Evolutionary conservation across 2,113 vertebrate genomes (phyloP), one percentile per base, ranked within the genome.

Genomic region (Ciconia maguari): DNA sequence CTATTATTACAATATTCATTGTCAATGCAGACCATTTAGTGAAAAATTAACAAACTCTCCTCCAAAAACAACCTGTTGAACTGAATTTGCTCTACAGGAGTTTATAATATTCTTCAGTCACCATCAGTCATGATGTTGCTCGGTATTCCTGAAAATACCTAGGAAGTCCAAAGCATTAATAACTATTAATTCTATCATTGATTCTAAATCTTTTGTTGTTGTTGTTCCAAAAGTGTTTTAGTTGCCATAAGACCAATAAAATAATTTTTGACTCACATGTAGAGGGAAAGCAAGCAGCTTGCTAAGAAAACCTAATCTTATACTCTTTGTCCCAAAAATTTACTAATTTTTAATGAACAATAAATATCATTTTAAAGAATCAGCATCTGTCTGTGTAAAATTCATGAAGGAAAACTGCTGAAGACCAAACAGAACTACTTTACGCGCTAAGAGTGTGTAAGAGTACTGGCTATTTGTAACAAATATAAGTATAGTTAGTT

Each of bases 11-110:
- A 83, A n/a, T 44, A 74, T 16, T 74, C 26, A 38, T 26, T 34
- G 46, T 48, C 61, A 93, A 21, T 0, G 0, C 49, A 83, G 41
- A 57, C 7, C 16, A 46, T 55, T 83, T 68, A 81, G 29, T 75
- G 52, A 96, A 87, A 89, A 92, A 93, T 44, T 69, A 93, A 86
- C 34, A 83, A 90, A 77, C 3, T 7, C 16, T 93, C 36, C 58
- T 76, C 49, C 49, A 60, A 52, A 76, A 85, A 72, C 46, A 44
- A 68, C 29, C 41, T 58, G 11, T 41, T 75, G 22, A 86, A 61
- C 32, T 66, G 25, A 86, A 70, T 48, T 90, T 94, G 6, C 7
- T 75, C 52, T 42, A 21, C 16, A 60, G 2, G 1, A 5, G 10
- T 76, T 87, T 82, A 76, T 11, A 3, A 55, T 24, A 62, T 38